phyloP scores from a whole-genome alignment of 2,888 invertebrate genomes.

The Apodemia duryi region DNA sequence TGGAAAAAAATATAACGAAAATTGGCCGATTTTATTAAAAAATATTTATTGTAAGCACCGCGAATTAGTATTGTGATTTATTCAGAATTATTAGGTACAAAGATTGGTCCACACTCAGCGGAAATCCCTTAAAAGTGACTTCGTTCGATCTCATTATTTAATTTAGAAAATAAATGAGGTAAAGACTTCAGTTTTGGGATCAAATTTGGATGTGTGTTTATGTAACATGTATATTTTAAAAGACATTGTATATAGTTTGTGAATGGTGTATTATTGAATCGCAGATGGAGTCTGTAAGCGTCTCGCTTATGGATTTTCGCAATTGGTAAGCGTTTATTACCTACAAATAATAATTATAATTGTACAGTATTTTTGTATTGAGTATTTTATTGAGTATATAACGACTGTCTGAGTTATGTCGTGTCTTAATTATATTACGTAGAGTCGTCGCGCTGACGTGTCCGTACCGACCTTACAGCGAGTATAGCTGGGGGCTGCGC shows the following conservation, averaged over 20 bases:
- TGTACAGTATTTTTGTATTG: constrained; percentile 78
- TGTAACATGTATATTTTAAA: constrained; percentile 68
- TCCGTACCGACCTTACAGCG: background rate
- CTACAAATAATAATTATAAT: constrained; percentile 72
- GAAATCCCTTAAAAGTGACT: constrained; percentile 69
- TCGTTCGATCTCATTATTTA: constrained; percentile 79
- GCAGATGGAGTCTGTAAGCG: constrained; percentile 32
- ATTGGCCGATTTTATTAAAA: constrained; percentile 29
- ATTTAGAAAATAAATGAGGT: constrained; percentile 77
- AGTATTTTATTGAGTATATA: constrained; percentile 67
- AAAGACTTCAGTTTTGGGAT: constrained; percentile 78
- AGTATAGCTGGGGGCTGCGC: constrained; percentile 26
- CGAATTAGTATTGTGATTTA: constrained; percentile 27
- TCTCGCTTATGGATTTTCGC: constrained; percentile 40
- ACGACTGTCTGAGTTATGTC: constrained; percentile 34
- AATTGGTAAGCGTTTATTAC: constrained; percentile 67
- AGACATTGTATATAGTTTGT: constrained; percentile 72
- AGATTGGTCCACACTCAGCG: constrained; percentile 49
- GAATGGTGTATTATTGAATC: constrained; percentile 69
- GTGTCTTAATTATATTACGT: constrained; percentile 3
- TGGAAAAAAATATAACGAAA: constrained; percentile 46
- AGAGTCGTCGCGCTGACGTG: constrained; percentile 19
- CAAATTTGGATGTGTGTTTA: constrained; percentile 77
- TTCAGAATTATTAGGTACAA: constrained; percentile 34
- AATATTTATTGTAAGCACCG: constrained; percentile 25